Base-by-base conservation (phyloP, 2,888 invertebrate genomes). In the Arenicola marina region DNA sequence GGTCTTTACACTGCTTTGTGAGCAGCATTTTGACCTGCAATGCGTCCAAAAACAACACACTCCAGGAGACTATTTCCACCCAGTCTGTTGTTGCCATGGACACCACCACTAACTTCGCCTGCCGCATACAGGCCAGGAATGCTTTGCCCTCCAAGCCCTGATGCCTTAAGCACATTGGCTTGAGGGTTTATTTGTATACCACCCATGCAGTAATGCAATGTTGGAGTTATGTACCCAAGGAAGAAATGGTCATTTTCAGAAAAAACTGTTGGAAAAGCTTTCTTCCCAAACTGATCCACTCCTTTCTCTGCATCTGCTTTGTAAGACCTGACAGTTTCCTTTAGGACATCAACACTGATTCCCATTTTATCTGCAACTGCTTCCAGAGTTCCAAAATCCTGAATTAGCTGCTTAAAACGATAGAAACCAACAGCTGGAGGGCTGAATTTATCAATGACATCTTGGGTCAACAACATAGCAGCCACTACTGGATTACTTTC, bases 121-220 rank as follows among this genome's bases (percentile, higher is more conserved):
- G 70, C 70, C 2, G 70, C 70, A 58, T 56, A 70, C n/a, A 70
- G 33, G 15, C 66, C 66, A 1, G 62, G 44, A 15, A 64, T 4
- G 7, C 24, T 4, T 21, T 21, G 7, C 26, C n/a, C 4, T 29
- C 32, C 38, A n/a, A 46, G 4, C 48, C 24, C 18, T 7, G 48
- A 11, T 7, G 21, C 18, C 21, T 11, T 48, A 11, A 45, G 4
- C 24, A 67, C 67, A n/a, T 55, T 15, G 11, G 59, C 66, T 28
- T 56, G 21, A 11, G 4, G 32, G 59, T 67, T 51, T 34, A 70
- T 69, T 51, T 62, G 43, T 3, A 70, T 33, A 18, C 70, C 70
- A 32, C 70, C 70, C 70, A 70, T 70, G 65, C 69, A 70, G 61
- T 70, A 70, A 45, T 70, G 70, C 3, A 70, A 46, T 2, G 66